phyloP scores from a whole-genome alignment of 1,140 invertebrate species.

The Drosophila pandora region DNA sequence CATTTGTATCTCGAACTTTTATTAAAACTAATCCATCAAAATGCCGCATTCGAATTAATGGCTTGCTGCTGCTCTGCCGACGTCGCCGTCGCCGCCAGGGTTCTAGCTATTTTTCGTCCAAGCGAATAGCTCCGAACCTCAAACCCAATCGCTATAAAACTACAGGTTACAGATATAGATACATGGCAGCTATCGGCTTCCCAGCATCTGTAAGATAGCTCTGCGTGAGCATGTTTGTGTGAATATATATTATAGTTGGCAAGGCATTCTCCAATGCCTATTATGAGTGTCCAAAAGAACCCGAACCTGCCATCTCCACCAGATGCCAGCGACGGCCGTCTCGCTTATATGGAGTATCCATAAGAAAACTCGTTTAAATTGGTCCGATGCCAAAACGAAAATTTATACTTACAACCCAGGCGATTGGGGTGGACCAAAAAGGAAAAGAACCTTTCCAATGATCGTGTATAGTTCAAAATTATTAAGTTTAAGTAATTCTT shows the following conservation, averaged over 20 bases:
- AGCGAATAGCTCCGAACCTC: constrained; percentile 38
- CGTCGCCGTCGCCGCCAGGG: constrained; percentile 12
- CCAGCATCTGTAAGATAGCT: constrained; percentile 73
- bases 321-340: constrained; percentile 32
- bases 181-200: constrained; percentile 45
- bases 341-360: constrained; percentile 43
- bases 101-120: constrained; percentile 47
- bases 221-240: constrained; percentile 23
- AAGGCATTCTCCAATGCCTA: constrained; percentile 49
- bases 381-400: constrained; percentile 47
- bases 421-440: constrained; percentile 43
- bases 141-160: constrained; percentile 45
- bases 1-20: constrained; percentile 58
- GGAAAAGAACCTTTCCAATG: not conserved
- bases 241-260: constrained; percentile 46
- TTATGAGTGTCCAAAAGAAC: constrained; percentile 50
- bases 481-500: too few species aligned
- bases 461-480: too few species aligned
- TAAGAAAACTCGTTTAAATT: constrained; percentile 69
- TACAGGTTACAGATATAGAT: constrained; percentile 60
- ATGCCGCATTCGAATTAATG: constrained; percentile 68
- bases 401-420: constrained; percentile 27
- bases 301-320: constrained; percentile 38
- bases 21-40: constrained; percentile 81
- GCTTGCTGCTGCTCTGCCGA: constrained; percentile 13